A percentile compares a stretch with the other conserved stretches of the same genome.
Conservation (phyloP, 2,113 vertebrate genomes). For the Thunnus maccoyii region DNA sequence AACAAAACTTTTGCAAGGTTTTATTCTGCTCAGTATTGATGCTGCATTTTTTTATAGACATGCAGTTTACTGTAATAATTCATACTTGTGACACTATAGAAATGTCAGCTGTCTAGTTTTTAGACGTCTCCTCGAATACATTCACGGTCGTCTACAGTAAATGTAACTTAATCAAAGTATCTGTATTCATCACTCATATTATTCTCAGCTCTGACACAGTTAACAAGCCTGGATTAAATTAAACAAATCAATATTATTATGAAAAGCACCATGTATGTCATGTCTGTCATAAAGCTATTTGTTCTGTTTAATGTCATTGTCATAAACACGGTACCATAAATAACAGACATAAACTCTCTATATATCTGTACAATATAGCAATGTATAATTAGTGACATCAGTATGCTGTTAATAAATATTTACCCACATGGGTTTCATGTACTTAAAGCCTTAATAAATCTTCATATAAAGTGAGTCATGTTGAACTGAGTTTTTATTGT, state of each 20-base stretch:
- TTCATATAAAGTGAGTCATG: slow-evolving; percentile 10
- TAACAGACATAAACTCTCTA: slow-evolving; percentile 16
- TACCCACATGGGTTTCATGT: slow-evolving; percentile 40
- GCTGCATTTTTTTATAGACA: slow-evolving; percentile 13
- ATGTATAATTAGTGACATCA: slow-evolving; percentile 51
- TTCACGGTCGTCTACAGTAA: slow-evolving; percentile 6
- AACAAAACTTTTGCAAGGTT: slow-evolving; percentile 8
- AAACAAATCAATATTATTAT: no score
- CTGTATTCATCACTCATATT: slow-evolving; percentile 37
- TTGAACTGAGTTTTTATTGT: not conserved
- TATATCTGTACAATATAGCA: slow-evolving; percentile 25
- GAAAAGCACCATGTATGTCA: not conserved
- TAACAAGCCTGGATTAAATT: slow-evolving; percentile 9
- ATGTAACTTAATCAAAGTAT: slow-evolving; percentile 16
- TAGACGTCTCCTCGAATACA: slow-evolving; percentile 4
- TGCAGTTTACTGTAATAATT: slow-evolving; percentile 23
- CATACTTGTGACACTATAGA: slow-evolving; percentile 28
- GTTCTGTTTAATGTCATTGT: slow-evolving; percentile 27
- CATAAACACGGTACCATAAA: slow-evolving; percentile 26
- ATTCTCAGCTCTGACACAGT: slow-evolving; percentile 25
- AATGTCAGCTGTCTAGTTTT: not conserved
- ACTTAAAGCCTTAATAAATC: slow-evolving; percentile 83
- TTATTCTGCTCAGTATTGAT: slow-evolving; percentile 41
- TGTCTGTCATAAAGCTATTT: slow-evolving; percentile 33
- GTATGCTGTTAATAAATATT: slow-evolving; percentile 57